Base-by-base conservation (phyloP, 2,797 vertebrate genomes). In the Trichosurus vulpecula region DNA sequence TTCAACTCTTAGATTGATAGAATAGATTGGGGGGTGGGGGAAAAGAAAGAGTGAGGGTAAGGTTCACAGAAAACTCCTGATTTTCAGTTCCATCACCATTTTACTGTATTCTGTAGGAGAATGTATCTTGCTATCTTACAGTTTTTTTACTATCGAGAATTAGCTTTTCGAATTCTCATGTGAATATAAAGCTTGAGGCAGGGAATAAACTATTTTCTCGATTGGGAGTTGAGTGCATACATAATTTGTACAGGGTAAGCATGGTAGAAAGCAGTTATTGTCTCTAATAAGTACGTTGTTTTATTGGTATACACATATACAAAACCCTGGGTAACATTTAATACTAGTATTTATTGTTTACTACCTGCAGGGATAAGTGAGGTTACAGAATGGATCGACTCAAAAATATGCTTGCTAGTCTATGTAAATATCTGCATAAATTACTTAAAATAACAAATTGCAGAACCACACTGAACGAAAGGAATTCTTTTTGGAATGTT, bases 381-480 rank as follows among this genome's bases (percentile, higher is more conserved):
- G 92, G 95, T 92, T 97, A 91, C 94, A 92, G 91, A 96, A 97
- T 29, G 95, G 95, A 61, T 58, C 95, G 11, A 90, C 95, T 97
- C 87, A 91, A 96, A 96, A 96, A 30, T 31, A 47, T 51, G 58
- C 95, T 95, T 74, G 94, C 92, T 94, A 94, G 53, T 96, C 81
- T 97, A 96, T 95, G 96, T 95, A 98, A 97, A 97, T 98, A 94
- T 57, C 92, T 90, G 57, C 96, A 95, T 94, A 95, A 97, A 96
- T 61, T 74, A 91, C 95, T 96, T 95, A 95, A 97, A 97, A 97
- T 97, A 97, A 96, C 95, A 98, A 97, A 96, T 94, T 96, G 81
- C 90, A 94, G 96, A 95, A 97, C 13, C 74, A 94, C n/a, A 41
- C 41, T 95, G 91, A 92, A 55, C 93, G 3, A 52, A 96, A 90